Evolutionary conservation across 1,140 invertebrate genomes (phyloP).

Genomic region (Aleiodes sp.): DNA sequence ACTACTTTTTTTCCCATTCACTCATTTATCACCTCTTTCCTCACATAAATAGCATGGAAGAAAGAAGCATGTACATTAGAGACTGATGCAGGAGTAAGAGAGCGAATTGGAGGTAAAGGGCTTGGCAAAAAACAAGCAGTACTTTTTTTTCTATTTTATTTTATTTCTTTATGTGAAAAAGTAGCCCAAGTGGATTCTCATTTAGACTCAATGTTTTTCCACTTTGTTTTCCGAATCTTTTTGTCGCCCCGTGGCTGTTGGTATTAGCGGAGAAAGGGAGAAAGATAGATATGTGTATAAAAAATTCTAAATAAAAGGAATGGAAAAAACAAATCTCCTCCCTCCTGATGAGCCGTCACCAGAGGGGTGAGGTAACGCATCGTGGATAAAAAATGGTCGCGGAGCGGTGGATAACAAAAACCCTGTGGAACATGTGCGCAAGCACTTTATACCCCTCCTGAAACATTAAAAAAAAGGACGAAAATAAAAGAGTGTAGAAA

Average conservation of each 20-base stretch:
- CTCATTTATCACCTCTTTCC: slow-evolving; percentile 1
- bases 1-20: no score
- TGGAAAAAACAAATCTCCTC: background rate
- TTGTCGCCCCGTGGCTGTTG: background rate
- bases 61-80: no score
- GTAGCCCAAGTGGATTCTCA: background rate
- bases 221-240: background rate
- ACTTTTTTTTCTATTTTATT: background rate
- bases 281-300: no score
- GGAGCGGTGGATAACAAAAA: slow-evolving; percentile 10
- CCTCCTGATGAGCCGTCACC: slow-evolving; percentile 5
- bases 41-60: background rate
- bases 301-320: no score
- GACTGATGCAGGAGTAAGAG: no score
- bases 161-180: background rate
- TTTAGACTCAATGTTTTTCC: slow-evolving; percentile 1
- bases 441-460: background rate
- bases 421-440: slow-evolving; percentile 12
- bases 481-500: background rate
- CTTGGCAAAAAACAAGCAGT: no score
- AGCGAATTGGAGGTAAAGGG: no score
- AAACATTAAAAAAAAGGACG: background rate
- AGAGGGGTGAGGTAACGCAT: background rate
- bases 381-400: background rate
- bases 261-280: background rate